Evolutionary conservation across 2,888 invertebrate species (phyloP).

Genomic region (Crepidodera aurea): DNA sequence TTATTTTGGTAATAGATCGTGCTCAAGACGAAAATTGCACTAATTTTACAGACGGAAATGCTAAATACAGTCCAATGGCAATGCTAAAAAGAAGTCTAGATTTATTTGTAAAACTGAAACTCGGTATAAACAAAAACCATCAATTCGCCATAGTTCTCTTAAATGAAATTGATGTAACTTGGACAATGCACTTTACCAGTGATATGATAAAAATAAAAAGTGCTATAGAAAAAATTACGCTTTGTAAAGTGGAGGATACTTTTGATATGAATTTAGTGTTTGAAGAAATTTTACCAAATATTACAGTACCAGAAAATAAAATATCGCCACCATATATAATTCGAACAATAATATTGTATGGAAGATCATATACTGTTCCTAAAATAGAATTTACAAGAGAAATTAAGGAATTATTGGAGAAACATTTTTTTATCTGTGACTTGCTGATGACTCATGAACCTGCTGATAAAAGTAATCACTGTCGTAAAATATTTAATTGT

Average conservation of each 20-base stretch:
- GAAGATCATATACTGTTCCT: slow-evolving; percentile 73
- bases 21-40: slow-evolving; percentile 67
- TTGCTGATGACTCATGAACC: slow-evolving; percentile 76
- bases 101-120: slow-evolving; percentile 70
- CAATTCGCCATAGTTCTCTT: slow-evolving; percentile 71
- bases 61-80: slow-evolving; percentile 66
- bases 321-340: slow-evolving; percentile 68
- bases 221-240: slow-evolving; percentile 66
- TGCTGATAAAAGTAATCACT: slow-evolving; percentile 69
- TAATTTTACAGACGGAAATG: slow-evolving; percentile 65
- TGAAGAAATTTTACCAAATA: slow-evolving; percentile 64
- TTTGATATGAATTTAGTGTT: slow-evolving; percentile 69
- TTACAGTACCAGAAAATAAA: slow-evolving; percentile 62
- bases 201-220: slow-evolving; percentile 67
- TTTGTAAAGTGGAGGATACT: slow-evolving; percentile 64
- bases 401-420: slow-evolving; percentile 50
- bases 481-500: slow-evolving; percentile 73
- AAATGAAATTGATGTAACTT: slow-evolving; percentile 64
- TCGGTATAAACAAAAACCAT: slow-evolving; percentile 67
- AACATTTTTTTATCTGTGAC: slow-evolving; percentile 74
- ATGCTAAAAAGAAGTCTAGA: slow-evolving; percentile 72
- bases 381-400: slow-evolving; percentile 62
- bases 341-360: slow-evolving; percentile 72
- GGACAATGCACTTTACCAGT: slow-evolving; percentile 71
- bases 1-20: slow-evolving; percentile 71